A percentile compares a stretch with the other conserved stretches of the same genome.
These are phyloP conservation scores for Microtus montanus DNA, from an alignment of 2,113 vertebrate genomes.

Conservation along the genomic window DNA sequence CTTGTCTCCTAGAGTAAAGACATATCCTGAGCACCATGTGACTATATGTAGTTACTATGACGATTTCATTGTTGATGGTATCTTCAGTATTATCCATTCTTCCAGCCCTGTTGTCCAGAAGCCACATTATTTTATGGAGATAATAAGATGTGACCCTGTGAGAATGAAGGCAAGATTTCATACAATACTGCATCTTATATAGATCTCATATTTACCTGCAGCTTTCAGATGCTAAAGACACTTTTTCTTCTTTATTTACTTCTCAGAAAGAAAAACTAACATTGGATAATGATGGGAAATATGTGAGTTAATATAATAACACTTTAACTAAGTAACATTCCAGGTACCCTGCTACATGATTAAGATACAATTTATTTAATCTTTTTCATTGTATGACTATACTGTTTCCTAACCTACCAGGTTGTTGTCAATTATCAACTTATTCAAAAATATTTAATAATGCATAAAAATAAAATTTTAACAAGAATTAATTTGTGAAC, in stretches of 20 bases:
- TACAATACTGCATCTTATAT: rapidly evolving
- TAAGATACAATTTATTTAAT: not conserved
- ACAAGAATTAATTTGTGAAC: not conserved
- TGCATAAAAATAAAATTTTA: not conserved
- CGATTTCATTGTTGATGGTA: not conserved
- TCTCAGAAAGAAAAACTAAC: not conserved
- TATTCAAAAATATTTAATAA: not conserved
- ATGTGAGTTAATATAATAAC: not conserved
- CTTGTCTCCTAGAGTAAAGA: not conserved
- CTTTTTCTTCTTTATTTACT: not conserved
- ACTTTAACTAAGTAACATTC: not conserved
- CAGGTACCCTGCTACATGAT: not conserved
- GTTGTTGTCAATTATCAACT: not conserved
- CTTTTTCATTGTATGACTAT: not conserved
- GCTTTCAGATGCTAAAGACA: not conserved
- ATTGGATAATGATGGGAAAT: not conserved
- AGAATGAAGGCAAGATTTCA: not conserved
- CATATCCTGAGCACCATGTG: not conserved
- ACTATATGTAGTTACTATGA: not conserved
- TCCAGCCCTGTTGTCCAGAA: not conserved
- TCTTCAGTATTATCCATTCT: not conserved
- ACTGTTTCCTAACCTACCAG: not conserved
- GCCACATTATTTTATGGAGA: not conserved
- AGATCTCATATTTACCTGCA: not conserved
- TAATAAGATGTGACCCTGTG: not conserved